A percentile compares a stretch with the other conserved stretches of the same genome.
These are phyloP conservation scores for Atherix ibis DNA, from an alignment of 2,888 invertebrate species.

Conservation along the genomic window DNA sequence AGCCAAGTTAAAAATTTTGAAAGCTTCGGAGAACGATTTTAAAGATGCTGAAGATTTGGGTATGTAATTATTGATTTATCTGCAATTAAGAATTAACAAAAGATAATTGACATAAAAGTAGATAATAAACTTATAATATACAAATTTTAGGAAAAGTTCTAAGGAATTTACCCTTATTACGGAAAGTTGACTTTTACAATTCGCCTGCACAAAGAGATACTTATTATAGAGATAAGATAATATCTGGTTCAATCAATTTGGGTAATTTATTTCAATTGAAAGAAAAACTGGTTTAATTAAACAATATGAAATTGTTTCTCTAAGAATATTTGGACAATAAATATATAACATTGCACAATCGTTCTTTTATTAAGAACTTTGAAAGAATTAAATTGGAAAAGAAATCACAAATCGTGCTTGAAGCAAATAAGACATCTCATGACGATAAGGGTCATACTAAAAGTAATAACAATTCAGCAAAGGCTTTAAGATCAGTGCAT, in stretches of 20 bases:
- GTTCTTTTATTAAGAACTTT: constrained; percentile 45
- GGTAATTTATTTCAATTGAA: constrained; percentile 31
- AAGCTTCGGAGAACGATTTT: constrained; percentile 34
- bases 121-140: too few relatives aligned
- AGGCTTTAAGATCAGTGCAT: constrained; percentile 1
- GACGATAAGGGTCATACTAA: not conserved
- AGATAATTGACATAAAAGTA: too few relatives aligned
- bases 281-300: constrained; percentile 1
- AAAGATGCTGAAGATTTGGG: constrained; percentile 33
- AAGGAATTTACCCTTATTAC: constrained; percentile 39
- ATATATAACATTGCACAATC: constrained; percentile 39
- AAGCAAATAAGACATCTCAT: not conserved
- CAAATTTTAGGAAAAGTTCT: constrained; percentile 35
- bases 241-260: constrained; percentile 42
- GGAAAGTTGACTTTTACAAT: constrained; percentile 40
- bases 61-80: too few relatives aligned
- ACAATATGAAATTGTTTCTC: constrained; percentile 12
- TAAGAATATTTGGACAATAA: constrained; percentile 45
- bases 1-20: constrained; percentile 25
- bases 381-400: constrained; percentile 21
- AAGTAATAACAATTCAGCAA: not conserved
- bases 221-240: constrained; percentile 50
- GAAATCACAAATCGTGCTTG: constrained; percentile 4
- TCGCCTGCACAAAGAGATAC: constrained; percentile 48
- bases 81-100: too few relatives aligned